These are phyloP conservation scores for Epizoanthus stellaris DNA, from an alignment of 92 coral and sea anemone species.

Conservation along the genomic window DNA sequence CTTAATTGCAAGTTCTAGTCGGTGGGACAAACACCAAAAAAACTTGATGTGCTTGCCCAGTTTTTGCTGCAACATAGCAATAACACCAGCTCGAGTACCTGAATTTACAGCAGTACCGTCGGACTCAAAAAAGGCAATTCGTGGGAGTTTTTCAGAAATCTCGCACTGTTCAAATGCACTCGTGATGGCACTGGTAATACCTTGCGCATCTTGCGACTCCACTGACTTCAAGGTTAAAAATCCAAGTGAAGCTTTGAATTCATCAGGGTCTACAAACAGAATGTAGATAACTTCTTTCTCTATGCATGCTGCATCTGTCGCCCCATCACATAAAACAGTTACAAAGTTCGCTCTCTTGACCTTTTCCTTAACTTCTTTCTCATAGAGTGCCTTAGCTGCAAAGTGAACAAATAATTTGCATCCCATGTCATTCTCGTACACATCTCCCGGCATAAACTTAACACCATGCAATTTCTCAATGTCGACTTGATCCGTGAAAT, in stretches of 20 bases:
- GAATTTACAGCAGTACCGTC: slow-evolving; percentile 75
- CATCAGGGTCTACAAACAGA: slow-evolving; percentile 72
- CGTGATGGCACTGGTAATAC: slow-evolving; percentile 59
- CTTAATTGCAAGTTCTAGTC: slow-evolving; percentile 67
- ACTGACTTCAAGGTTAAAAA: slow-evolving; percentile 69
- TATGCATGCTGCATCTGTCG: slow-evolving; percentile 62
- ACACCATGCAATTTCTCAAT: slow-evolving; percentile 61
- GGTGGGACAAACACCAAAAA: slow-evolving; percentile 65
- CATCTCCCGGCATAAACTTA: slow-evolving; percentile 52
- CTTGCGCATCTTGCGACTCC: slow-evolving; percentile 68
- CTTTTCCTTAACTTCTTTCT: slow-evolving; percentile 60
- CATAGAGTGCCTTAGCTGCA: slow-evolving; percentile 67
- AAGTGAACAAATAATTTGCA: slow-evolving; percentile 61
- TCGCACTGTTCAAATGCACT: slow-evolving; percentile 61
- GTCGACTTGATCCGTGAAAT: slow-evolving; percentile 56
- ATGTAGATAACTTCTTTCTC: slow-evolving; percentile 69
- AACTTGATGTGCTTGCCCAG: slow-evolving; percentile 67
- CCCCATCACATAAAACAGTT: slow-evolving; percentile 66
- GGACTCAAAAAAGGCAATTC: slow-evolving; percentile 71
- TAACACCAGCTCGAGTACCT: slow-evolving; percentile 67
- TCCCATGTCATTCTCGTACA: slow-evolving; percentile 64
- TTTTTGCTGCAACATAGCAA: slow-evolving; percentile 49
- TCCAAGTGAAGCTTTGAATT: slow-evolving; percentile 62
- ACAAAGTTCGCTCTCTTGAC: slow-evolving; percentile 69
- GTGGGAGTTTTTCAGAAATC: slow-evolving; percentile 56